Conservation (phyloP, 2,888 invertebrate species). For the Tanypteryx hageni region DNA sequence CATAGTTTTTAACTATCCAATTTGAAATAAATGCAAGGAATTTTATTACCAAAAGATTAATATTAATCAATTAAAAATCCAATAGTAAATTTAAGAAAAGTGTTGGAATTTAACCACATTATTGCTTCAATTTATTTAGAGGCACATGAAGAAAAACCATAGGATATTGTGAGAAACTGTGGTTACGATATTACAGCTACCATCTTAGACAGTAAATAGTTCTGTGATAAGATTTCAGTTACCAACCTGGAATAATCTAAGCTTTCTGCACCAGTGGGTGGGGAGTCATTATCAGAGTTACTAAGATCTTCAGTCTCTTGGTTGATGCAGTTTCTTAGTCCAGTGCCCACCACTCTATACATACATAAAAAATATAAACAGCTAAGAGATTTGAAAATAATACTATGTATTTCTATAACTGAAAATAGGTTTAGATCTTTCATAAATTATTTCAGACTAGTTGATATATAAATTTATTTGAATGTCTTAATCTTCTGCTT, state of each 20-base stretch:
- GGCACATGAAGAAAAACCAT: not conserved
- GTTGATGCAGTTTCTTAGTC: not conserved
- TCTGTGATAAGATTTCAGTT: not conserved
- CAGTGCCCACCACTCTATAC: not conserved
- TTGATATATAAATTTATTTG: no score
- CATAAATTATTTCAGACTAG: no score
- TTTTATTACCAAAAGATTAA: not conserved
- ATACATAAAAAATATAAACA: not conserved
- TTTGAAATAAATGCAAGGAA: not conserved
- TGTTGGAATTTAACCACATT: not conserved
- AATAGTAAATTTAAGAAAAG: not conserved
- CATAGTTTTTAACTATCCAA: not conserved
- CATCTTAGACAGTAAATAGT: not conserved
- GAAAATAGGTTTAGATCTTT: no score
- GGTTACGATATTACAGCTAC: not conserved
- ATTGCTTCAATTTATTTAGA: not conserved
- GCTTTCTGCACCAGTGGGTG: not conserved
- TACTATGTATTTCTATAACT: no score
- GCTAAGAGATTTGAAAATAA: no score
- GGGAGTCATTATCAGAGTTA: not conserved
- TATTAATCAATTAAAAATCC: not conserved
- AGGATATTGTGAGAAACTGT: not conserved
- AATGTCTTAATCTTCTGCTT: no score
- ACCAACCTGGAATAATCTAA: not conserved
- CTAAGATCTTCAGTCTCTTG: not conserved